Base-by-base conservation (phyloP, 1,140 invertebrate genomes). In the Drosophila erecta region DNA sequence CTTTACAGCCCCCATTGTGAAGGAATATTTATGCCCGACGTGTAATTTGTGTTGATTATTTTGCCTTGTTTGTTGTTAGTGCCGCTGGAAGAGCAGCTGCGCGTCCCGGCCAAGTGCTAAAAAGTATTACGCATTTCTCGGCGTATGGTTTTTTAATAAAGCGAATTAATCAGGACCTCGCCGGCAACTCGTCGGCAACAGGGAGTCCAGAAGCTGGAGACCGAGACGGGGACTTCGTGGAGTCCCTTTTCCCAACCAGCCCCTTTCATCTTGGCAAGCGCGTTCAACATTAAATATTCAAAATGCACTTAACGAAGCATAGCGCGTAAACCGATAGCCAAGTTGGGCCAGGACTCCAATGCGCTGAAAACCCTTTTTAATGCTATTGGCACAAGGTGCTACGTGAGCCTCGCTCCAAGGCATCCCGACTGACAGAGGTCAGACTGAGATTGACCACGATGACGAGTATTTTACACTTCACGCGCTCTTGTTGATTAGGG, bases 281-380 rank as follows among this genome's bases (percentile, higher is more conserved):
- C 54, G 81, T 59, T 72, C 73, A 79, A 49, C 83, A 87, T 87
- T 87, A 87, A 87, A 87, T 83, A 87, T 87, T 87, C 83, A 87
- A 83, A 87, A 89, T 87, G 83, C 83, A 87, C 83, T 87, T 87
- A 87, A 87, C 83, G 83, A 89, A 83, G 84, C 84, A 87, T 83
- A 79, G 79, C 83, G 84, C 84, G 84, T 87, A 89, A 89, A 89
- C 83, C 76, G 84, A 87, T 87, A 89, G 84, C 79, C 75, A 57
- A 71, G 58, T 58, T 47, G 30, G 30, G 7, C 30, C 30, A 30
- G 30, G 2, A 30, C 30, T 30, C 30, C 30, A 8, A 30, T 30
- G 60, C 47, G 47, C 35, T 33, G 53, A 56, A 43, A 70, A 70
- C 59, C 43, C 51, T 49, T 55, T 43, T 61, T 54, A 53, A 69